Evolutionary conservation across 2,797 vertebrate species (phyloP), one percentile per base, ranked within the genome.

Genomic region (Nyctalus aviator): DNA sequence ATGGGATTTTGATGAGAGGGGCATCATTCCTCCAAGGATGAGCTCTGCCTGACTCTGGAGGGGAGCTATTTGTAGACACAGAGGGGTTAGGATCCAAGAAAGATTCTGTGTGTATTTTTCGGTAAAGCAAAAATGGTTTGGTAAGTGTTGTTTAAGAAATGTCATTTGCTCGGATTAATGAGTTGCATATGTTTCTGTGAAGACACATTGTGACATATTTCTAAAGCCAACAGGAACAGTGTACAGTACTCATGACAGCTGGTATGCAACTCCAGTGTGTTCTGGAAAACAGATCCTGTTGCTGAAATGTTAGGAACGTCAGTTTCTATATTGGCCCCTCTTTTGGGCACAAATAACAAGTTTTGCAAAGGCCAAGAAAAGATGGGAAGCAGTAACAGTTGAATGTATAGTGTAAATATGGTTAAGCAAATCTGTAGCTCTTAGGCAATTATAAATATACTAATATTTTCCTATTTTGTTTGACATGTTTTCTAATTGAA

Each of bases 151-250:
- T 82, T 87, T 84, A 72, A 94, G 53, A 93, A 84, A 79, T 90
- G 15, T 27, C 37, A 78, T 82, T 86, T 95, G 75, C 44, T 86
- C 78, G 69, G 79, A 78, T 84, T 8, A 64, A 62, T 20, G 64
- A 76, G 68, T 84, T 84, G 57, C n/a, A 48, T 84, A 93, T 79
- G 83, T 93, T 94, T 94, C 69, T 72, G 23, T 44, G 37, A 90
- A 77, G 91, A 95, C 48, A 64, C 35, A 55, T 68, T 46, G 11
- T 69, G 66, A 75, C 62, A 72, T 92, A 62, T 93, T 96, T 90
- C 15, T 32, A 85, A 84, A 82, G 53, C 71, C 72, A 93, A 44
- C 44, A 93, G 30, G 89, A 93, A 59, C 12, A 69, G 25, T 32
- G 12, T 6, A 18, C 82, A 78, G 30, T 46, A 9, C 44, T 55